A percentile compares a stretch with the other conserved stretches of the same genome.
Conservation (phyloP, 2,888 invertebrate species). For the Lycophotia porphyrea region DNA sequence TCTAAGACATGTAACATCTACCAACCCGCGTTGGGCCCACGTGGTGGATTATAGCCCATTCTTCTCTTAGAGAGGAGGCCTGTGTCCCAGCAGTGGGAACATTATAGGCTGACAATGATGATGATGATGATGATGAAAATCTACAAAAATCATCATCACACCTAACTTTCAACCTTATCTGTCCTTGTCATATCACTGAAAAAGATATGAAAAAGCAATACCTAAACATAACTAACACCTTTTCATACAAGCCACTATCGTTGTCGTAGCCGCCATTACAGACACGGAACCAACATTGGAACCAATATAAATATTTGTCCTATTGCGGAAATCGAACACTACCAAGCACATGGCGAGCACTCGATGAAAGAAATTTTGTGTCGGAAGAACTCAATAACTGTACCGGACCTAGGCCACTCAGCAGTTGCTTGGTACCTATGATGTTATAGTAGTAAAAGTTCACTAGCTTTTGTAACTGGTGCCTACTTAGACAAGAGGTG, state of each 20-base stretch:
- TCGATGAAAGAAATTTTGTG: constrained; percentile 28
- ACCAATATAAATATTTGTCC: constrained; percentile 50
- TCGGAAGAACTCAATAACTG: constrained; percentile 48
- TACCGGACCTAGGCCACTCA: constrained; percentile 1
- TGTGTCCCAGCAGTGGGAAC: no score
- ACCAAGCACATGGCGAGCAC: constrained; percentile 11
- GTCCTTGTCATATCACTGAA: background rate
- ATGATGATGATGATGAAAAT: no score
- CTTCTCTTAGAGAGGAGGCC: no score
- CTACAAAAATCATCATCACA: no score
- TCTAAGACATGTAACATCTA: no score
- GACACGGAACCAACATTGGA: constrained; percentile 33
- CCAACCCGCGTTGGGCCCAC: no score
- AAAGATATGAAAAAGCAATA: background rate
- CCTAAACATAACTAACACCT: constrained; percentile 8
- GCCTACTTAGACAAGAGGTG: background rate
- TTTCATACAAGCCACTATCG: constrained; percentile 13
- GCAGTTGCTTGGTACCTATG: background rate
- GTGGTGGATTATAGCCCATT: no score
- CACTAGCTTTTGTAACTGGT: background rate
- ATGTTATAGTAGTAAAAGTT: background rate
- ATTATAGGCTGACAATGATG: no score
- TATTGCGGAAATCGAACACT: constrained; percentile 48
- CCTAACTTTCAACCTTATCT: no score
- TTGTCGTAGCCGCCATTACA: constrained; percentile 20